Percentiles rank a stretch among this genome's conserved stretches.
Evolutionary conservation across 2,888 invertebrate genomes (phyloP).

Genomic region (Leptodirus hochenwartii): DNA sequence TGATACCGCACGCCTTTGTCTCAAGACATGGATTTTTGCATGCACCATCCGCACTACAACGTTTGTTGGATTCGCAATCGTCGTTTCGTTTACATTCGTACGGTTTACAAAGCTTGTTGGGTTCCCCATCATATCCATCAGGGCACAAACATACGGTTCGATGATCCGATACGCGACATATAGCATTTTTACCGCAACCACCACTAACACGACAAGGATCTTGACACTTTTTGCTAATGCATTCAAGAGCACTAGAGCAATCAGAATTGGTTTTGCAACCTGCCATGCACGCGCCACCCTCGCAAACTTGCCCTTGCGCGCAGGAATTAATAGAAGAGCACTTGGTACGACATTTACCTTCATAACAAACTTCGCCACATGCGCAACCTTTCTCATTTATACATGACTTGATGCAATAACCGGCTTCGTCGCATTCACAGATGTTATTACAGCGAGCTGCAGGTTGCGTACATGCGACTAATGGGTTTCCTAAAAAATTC

Average conservation of each 20-base stretch:
- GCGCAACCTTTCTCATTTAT: slow-evolving; percentile 46
- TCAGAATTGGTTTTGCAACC: slow-evolving; percentile 68
- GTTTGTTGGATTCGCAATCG: slow-evolving; percentile 62
- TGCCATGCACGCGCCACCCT: slow-evolving; percentile 49
- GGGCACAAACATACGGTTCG: slow-evolving; percentile 74
- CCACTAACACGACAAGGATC: slow-evolving; percentile 47
- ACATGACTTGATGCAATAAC: slow-evolving; percentile 61
- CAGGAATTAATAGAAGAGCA: slow-evolving; percentile 55
- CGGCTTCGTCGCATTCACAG: slow-evolving; percentile 66
- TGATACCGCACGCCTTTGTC: slow-evolving; percentile 58
- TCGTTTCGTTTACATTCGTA: slow-evolving; percentile 59
- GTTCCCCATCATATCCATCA: slow-evolving; percentile 69
- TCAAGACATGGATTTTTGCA: slow-evolving; percentile 73
- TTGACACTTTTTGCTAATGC: slow-evolving; percentile 36
- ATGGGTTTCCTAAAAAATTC: slow-evolving; percentile 66
- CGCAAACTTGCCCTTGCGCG: slow-evolving; percentile 56
- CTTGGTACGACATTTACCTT: slow-evolving; percentile 52
- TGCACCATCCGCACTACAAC: slow-evolving; percentile 45
- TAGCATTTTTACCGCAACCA: slow-evolving; percentile 64
- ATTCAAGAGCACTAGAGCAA: slow-evolving; percentile 61
- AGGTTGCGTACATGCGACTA: slow-evolving; percentile 57
- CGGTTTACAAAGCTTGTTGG: slow-evolving; percentile 51
- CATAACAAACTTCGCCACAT: slow-evolving; percentile 63
- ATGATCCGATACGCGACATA: slow-evolving; percentile 64
- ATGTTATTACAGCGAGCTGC: slow-evolving; percentile 52